Percentiles rank a stretch among this genome's conserved stretches.
Evolutionary conservation across 2,113 vertebrate species (phyloP).

Genomic region (Hippocampus mohnikei): DNA sequence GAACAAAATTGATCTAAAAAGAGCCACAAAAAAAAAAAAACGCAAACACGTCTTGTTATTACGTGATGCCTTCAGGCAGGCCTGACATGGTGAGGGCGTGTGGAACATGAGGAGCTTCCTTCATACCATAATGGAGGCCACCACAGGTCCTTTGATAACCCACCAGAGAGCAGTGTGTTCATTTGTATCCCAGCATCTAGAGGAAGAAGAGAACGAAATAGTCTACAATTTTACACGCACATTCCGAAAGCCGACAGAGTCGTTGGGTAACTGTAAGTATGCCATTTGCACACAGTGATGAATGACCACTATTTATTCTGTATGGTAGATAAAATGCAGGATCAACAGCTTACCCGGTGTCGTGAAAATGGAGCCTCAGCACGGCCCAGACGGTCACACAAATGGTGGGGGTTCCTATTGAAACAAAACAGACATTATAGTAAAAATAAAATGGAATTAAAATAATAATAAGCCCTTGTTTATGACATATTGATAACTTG

Average conservation of each 20-base stretch:
- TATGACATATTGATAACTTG: too few relatives aligned
- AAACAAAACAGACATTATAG: not conserved
- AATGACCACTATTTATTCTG: not conserved
- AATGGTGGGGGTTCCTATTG: slow-evolving; percentile 92
- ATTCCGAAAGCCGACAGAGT: not conserved
- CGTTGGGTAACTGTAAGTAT: not conserved
- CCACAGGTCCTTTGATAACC: slow-evolving; percentile 97
- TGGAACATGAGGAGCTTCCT: not conserved
- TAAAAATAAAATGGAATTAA: not conserved
- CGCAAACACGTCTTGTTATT: not conserved
- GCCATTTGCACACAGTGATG: not conserved
- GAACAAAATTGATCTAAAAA: slow-evolving; percentile 90
- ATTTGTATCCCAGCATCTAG: slow-evolving; percentile 97
- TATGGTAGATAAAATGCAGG: not conserved
- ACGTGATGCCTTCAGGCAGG: not conserved
- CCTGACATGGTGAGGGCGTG: too few relatives aligned
- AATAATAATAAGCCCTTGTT: not conserved
- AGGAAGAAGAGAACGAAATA: slow-evolving; percentile 26
- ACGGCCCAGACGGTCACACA: slow-evolving; percentile 94
- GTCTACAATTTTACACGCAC: not conserved
- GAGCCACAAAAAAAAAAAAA: not conserved
- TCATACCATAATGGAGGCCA: slow-evolving; percentile 94
- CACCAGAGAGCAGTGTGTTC: slow-evolving; percentile 97
- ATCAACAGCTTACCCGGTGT: slow-evolving; percentile 76
- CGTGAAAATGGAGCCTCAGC: slow-evolving; percentile 87